Percentiles rank a stretch among this genome's conserved stretches.
These are phyloP conservation scores for Hypselothyrea guttata DNA, from an alignment of 2,888 invertebrate species.

Conservation along the genomic window DNA sequence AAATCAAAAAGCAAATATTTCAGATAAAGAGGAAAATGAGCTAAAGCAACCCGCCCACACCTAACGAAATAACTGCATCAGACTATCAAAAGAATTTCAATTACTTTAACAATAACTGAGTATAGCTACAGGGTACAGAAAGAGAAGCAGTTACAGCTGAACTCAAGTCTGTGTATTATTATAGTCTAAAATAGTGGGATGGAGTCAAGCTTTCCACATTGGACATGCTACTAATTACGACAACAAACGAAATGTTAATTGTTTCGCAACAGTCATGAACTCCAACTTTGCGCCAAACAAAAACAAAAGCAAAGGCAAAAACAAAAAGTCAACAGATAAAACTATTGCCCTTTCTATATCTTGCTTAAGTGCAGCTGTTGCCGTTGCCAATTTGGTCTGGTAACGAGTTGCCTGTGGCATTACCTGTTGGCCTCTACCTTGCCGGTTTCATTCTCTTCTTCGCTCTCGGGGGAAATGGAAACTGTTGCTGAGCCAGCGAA, in stretches of 20 bases:
- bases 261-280: conserved; percentile 63
- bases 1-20: too few species aligned
- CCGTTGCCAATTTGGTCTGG: conserved; percentile 16
- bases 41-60: too few species aligned
- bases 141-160: too few species aligned
- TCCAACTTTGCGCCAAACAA: conserved; percentile 49
- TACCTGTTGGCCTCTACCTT: neutral
- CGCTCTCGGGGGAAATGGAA: conserved; percentile 17
- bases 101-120: too few species aligned
- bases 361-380: conserved; percentile 28
- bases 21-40: too few species aligned
- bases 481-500: conserved; percentile 54
- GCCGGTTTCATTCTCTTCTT: neutral
- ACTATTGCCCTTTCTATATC: conserved; percentile 13
- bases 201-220: neutral
- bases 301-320: conserved; percentile 19
- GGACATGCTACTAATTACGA: conserved; percentile 55
- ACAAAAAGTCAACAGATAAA: conserved; percentile 27
- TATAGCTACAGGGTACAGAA: too few species aligned
- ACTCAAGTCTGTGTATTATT: too few species aligned
- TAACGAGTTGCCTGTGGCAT: conserved; percentile 9
- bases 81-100: too few species aligned
- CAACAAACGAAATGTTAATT: conserved; percentile 69
- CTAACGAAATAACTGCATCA: too few species aligned
- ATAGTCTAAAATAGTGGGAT: too few species aligned